phyloP scores from a whole-genome alignment of 1,140 invertebrate genomes.

The Myzus persicae region DNA sequence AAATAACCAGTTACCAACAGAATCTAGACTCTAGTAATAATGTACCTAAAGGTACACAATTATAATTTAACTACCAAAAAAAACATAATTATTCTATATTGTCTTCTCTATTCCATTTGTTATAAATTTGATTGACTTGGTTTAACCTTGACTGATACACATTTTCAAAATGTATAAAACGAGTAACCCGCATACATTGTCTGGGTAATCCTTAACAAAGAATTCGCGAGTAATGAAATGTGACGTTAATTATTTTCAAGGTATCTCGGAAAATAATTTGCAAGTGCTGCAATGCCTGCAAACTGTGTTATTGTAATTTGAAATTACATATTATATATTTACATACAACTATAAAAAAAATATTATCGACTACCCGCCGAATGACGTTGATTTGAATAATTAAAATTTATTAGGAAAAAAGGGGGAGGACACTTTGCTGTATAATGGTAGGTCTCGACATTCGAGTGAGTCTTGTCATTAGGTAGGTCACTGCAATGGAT shows the following conservation, averaged over 20 bases:
- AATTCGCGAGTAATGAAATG: not conserved
- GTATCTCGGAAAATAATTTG: not conserved
- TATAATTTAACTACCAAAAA: not conserved
- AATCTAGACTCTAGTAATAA: not conserved
- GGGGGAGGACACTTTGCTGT: not conserved
- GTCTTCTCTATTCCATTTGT: not conserved
- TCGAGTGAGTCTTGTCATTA: not conserved
- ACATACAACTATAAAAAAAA: not conserved
- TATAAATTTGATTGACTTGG: not conserved
- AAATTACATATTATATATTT: not conserved
- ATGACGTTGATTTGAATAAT: not conserved
- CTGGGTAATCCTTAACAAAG: not conserved
- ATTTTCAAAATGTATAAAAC: not conserved
- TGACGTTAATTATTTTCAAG: conserved; percentile 2
- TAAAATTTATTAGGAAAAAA: not conserved
- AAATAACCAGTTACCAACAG: too few relatives aligned
- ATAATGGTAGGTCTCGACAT: not conserved
- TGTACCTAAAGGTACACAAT: not conserved
- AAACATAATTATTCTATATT: not conserved
- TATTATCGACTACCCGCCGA: not conserved
- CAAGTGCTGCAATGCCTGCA: not conserved
- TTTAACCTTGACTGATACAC: not conserved
- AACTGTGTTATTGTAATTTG: not conserved
- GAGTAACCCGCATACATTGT: not conserved
- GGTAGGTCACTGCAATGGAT: not conserved